Evolutionary conservation across 2,888 invertebrate genomes (phyloP).

Genomic region (Cerceris rybyensis): DNA sequence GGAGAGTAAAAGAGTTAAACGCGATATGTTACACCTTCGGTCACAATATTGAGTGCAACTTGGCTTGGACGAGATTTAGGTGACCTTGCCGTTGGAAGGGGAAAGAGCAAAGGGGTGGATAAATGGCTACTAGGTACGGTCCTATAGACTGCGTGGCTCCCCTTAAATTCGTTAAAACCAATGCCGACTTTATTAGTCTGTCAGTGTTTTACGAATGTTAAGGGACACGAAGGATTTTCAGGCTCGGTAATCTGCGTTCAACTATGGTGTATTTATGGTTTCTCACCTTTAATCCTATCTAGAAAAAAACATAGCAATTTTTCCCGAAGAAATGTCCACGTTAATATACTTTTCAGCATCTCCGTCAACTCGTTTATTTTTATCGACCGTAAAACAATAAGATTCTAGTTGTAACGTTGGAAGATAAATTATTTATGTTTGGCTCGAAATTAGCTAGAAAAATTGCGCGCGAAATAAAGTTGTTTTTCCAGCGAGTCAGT

Average conservation of each 20-base stretch:
- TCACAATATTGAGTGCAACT: conserved; percentile 80
- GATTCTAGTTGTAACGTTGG: no score
- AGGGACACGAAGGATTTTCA: conserved; percentile 1
- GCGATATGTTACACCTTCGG: conserved; percentile 77
- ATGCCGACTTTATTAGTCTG: conserved; percentile 71
- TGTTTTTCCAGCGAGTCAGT: no score
- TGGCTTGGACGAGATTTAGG: conserved; percentile 74
- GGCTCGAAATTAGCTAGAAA: background rate
- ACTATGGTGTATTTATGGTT: no score
- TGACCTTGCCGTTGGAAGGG: conserved; percentile 66
- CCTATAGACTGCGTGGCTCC: conserved; percentile 61
- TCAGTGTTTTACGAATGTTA: conserved; percentile 24
- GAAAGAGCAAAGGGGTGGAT: conserved; percentile 56
- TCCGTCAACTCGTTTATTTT: no score
- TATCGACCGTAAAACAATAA: no score
- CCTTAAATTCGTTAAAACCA: conserved; percentile 75
- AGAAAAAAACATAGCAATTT: no score
- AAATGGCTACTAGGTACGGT: conserved; percentile 65
- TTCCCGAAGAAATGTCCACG: no score
- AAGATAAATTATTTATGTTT: background rate
- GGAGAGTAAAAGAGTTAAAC: conserved; percentile 59
- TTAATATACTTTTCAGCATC: no score
- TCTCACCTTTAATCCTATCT: no score
- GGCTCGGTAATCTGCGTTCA: background rate
- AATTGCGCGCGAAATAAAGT: no score